Conservation (phyloP, 1,140 invertebrate species). For the Megalonaias nervosa region DNA sequence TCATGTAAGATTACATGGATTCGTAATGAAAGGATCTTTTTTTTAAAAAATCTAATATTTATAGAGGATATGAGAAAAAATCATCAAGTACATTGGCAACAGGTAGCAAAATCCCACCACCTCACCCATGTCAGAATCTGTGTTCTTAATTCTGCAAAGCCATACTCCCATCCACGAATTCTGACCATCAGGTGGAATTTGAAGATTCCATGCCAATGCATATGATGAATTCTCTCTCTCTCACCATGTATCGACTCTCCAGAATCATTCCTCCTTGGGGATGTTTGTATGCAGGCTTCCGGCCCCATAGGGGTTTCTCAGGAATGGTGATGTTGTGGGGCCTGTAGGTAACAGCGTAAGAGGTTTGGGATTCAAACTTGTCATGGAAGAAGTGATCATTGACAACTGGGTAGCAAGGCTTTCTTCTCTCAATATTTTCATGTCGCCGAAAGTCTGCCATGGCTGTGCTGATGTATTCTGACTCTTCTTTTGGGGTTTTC, state of each 20-base stretch:
- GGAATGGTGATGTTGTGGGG: conserved; percentile 8
- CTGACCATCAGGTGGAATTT: neutral
- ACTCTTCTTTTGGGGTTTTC: neutral
- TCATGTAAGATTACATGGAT: too few species aligned
- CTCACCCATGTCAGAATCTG: too few species aligned
- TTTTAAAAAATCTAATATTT: too few species aligned
- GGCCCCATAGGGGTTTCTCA: conserved; percentile 27
- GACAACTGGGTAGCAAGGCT: conserved; percentile 4
- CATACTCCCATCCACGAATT: neutral
- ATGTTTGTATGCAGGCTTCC: conserved; percentile 26
- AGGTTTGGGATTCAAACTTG: conserved; percentile 24
- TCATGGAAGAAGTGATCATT: conserved; percentile 1
- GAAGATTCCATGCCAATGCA: neutral
- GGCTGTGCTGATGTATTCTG: conserved; percentile 3
- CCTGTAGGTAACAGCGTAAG: conserved; percentile 17
- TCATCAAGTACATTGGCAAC: too few species aligned
- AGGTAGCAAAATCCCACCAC: too few species aligned
- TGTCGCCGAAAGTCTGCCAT: conserved; percentile 22
- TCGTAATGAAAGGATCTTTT: too few species aligned
- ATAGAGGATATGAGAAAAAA: too few species aligned
- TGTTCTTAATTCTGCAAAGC: too few species aligned
- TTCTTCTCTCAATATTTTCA: conserved; percentile 4
- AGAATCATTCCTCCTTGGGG: conserved; percentile 17
- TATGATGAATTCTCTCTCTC: neutral
- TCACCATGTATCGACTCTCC: conserved; percentile 23